Conservation (phyloP, 2,888 invertebrate species). For the Phasia obesa region DNA sequence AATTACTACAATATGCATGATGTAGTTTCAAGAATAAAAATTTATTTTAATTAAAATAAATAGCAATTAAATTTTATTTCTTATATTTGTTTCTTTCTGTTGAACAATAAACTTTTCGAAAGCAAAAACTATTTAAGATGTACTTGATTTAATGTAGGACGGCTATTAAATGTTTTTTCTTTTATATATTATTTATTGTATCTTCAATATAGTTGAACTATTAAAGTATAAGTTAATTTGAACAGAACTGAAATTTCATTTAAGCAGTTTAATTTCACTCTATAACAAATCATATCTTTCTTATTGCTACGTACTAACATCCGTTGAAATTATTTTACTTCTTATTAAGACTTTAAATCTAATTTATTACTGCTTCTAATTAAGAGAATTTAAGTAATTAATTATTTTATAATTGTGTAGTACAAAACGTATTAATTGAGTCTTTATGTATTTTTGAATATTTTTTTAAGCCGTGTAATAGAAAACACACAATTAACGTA, state of each 20-base stretch:
- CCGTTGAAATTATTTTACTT: slow-evolving; percentile 10
- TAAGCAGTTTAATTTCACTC: not conserved
- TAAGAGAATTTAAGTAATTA: not conserved
- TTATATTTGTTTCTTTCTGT: not conserved
- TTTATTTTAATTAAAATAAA: slow-evolving; percentile 57
- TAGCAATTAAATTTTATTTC: slow-evolving; percentile 39
- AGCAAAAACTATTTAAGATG: not conserved
- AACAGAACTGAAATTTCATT: not conserved
- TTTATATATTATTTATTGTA: too few relatives aligned
- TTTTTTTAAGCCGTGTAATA: not conserved
- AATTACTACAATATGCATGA: slow-evolving; percentile 26
- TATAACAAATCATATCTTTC: slow-evolving; percentile 1
- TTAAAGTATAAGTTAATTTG: too few relatives aligned
- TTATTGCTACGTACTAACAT: not conserved
- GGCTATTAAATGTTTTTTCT: too few relatives aligned
- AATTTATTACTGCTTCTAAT: slow-evolving; percentile 8
- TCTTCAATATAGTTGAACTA: too few relatives aligned
- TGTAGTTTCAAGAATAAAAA: slow-evolving; percentile 36
- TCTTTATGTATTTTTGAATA: not conserved
- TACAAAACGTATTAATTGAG: not conserved
- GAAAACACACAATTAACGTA: not conserved
- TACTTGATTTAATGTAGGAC: not conserved
- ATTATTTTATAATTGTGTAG: not conserved
- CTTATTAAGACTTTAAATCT: slow-evolving; percentile 8
- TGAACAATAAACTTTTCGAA: slow-evolving; percentile 6